These are phyloP conservation scores for Noctuana brunneofusca DNA, from an alignment of 2,888 invertebrate species.

Conservation along the genomic window DNA sequence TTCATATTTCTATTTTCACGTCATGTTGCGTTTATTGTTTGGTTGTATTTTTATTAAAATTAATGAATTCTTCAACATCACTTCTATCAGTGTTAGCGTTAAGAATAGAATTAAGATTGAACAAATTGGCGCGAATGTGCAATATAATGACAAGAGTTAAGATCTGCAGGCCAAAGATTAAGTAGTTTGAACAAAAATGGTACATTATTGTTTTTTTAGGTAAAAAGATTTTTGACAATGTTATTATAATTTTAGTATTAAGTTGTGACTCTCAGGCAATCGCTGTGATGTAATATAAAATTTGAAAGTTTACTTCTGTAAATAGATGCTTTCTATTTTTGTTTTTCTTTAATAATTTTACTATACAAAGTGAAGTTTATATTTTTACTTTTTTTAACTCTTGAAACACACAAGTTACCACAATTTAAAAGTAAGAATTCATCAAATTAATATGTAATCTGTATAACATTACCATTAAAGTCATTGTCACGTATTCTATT, in stretches of 20 bases:
- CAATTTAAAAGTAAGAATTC: background rate
- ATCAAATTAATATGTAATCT: background rate
- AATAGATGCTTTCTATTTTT: conserved; percentile 45
- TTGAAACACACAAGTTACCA: background rate
- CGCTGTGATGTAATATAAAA: conserved; percentile 79
- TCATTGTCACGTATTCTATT: conserved; percentile 29
- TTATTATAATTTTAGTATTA: conserved; percentile 56
- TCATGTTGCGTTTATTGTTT: conserved; percentile 40
- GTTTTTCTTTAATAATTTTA: conserved; percentile 38
- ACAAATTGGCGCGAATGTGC: conserved; percentile 60
- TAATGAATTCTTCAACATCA: conserved; percentile 34
- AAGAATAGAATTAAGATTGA: conserved; percentile 41
- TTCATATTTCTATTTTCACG: conserved; percentile 49
- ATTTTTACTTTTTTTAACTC: conserved; percentile 17
- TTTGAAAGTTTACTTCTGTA: conserved; percentile 49
- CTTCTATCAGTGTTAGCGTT: conserved; percentile 45
- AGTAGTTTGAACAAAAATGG: conserved; percentile 48
- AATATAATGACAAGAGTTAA: conserved; percentile 64
- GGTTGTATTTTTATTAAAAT: conserved; percentile 39
- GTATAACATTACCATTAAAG: background rate
- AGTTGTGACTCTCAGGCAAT: conserved; percentile 77
- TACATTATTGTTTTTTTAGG: conserved; percentile 46
- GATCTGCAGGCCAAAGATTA: conserved; percentile 82
- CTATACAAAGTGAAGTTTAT: background rate
- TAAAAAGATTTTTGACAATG: conserved; percentile 59